These are phyloP conservation scores for Narcine bancroftii DNA, from an alignment of 2,113 vertebrate genomes.

Conservation along the genomic window DNA sequence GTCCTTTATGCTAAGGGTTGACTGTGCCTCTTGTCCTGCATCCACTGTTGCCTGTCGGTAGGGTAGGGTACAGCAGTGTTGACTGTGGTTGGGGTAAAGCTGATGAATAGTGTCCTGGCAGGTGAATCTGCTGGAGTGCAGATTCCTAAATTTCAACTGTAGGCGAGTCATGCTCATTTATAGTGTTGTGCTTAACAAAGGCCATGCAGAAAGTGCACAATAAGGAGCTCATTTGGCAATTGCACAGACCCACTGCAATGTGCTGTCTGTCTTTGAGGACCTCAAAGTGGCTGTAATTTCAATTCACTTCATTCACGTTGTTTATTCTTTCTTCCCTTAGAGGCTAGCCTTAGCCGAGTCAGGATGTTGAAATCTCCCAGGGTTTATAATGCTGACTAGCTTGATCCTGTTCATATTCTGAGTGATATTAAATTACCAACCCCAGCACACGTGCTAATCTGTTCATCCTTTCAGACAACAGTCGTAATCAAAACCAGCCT, in stretches of 20 bases:
- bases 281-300: not conserved
- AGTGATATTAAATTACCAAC: slow-evolving; percentile 1
- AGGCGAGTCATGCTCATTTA: not conserved
- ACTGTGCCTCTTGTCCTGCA: too few relatives aligned
- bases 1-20: too few relatives aligned
- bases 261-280: not conserved
- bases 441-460: not conserved
- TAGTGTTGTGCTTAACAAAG: not conserved
- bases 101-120: not conserved
- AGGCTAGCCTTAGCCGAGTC: not conserved
- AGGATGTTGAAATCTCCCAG: not conserved
- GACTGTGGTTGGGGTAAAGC: not conserved
- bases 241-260: not conserved
- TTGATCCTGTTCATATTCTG: not conserved
- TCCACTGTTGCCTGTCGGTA: too few relatives aligned
- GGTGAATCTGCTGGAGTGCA: not conserved
- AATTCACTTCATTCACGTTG: not conserved
- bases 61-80: too few relatives aligned
- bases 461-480: slow-evolving; percentile 12
- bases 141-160: not conserved
- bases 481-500: not conserved
- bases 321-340: not conserved
- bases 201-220: not conserved
- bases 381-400: not conserved
- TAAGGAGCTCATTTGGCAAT: not conserved